A percentile compares a stretch with the other conserved stretches of the same genome.
Evolutionary conservation across 2,113 vertebrate genomes (phyloP).

Genomic region (Panurus biarmicus): DNA sequence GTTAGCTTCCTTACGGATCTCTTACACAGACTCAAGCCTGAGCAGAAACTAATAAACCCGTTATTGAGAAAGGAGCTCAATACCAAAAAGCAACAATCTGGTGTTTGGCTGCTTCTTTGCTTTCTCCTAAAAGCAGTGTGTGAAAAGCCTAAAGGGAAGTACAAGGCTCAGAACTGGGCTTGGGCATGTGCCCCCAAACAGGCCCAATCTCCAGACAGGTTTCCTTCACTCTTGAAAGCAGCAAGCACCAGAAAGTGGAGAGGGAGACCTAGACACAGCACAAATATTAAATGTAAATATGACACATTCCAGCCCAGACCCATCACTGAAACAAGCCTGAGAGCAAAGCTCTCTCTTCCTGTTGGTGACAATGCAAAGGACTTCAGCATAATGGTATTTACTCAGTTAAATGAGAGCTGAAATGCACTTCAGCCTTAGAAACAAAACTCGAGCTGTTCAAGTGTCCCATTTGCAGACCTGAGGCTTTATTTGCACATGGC

Average conservation of each 20-base stretch:
- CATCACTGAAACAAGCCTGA: background rate
- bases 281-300: background rate
- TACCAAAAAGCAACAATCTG: background rate
- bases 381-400: constrained; percentile 30
- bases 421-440: constrained; percentile 12
- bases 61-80: background rate
- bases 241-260: background rate
- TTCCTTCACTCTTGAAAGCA: background rate
- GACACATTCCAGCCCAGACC: background rate
- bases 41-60: background rate
- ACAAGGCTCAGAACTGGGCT: background rate
- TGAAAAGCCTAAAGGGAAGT: background rate
- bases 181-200: background rate
- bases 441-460: background rate
- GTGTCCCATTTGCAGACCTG: background rate
- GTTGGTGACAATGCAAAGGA: constrained; percentile 13
- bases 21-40: background rate
- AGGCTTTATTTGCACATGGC: background rate
- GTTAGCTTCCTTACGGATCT: background rate
- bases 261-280: background rate
- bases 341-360: background rate
- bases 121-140: background rate
- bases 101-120: background rate
- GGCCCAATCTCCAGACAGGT: background rate
- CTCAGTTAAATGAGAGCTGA: constrained; percentile 17